Conservation (phyloP, 2,797 vertebrate species). For the Distichodus sexfasciatus region DNA sequence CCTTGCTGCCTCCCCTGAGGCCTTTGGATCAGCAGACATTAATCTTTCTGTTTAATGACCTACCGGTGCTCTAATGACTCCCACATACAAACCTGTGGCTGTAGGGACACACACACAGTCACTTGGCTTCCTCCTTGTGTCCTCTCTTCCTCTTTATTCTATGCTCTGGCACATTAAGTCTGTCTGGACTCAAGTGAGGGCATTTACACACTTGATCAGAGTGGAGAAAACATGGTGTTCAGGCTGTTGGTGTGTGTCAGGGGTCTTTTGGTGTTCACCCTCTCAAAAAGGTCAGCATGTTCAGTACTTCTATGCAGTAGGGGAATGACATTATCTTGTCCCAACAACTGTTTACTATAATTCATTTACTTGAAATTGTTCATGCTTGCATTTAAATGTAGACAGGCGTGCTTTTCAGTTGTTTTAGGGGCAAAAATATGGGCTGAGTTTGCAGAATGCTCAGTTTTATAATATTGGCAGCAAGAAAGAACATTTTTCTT, state of each 20-base stretch:
- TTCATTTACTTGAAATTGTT: neutral
- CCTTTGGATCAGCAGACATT: conserved; percentile 71
- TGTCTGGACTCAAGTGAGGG: neutral
- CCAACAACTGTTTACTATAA: neutral
- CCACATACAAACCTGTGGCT: conserved; percentile 62
- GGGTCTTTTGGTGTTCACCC: neutral
- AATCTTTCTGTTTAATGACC: conserved; percentile 74
- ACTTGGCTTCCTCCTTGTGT: neutral
- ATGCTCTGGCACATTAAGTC: neutral
- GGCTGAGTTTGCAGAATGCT: too few relatives aligned
- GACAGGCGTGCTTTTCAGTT: too few relatives aligned
- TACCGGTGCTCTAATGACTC: conserved; percentile 69
- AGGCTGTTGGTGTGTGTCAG: neutral
- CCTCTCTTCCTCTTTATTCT: neutral
- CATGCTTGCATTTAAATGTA: too few relatives aligned
- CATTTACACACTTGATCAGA: neutral
- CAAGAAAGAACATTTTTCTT: too few relatives aligned
- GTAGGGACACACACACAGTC: conserved; percentile 27
- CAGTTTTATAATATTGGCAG: too few relatives aligned
- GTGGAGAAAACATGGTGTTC: neutral
- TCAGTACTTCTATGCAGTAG: neutral
- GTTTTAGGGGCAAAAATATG: too few relatives aligned
- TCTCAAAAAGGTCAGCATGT: conserved; percentile 18
- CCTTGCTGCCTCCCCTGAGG: conserved; percentile 65
- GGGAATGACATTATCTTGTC: neutral